Percentiles rank a stretch among this genome's conserved stretches.
These are phyloP conservation scores for Pygoscelis antarcticus DNA, from an alignment of 2,113 vertebrate genomes.

Conservation along the genomic window DNA sequence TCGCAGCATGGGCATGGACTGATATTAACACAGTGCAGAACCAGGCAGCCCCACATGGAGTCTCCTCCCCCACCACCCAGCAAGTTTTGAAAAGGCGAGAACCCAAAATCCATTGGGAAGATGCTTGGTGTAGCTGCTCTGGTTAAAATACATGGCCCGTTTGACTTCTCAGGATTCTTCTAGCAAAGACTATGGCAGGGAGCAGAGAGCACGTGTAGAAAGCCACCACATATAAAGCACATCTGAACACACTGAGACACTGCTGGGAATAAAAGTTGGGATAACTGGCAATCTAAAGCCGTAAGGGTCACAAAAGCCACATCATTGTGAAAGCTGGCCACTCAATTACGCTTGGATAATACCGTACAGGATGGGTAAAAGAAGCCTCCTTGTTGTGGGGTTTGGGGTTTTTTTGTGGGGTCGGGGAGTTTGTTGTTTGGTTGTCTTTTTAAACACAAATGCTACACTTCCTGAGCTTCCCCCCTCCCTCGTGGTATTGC, in stretches of 20 bases:
- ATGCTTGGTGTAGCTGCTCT: background rate
- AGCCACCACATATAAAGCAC: background rate
- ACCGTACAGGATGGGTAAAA: background rate
- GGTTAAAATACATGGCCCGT: background rate
- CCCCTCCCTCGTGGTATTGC: accelerated
- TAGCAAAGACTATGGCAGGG: background rate
- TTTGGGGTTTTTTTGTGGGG: background rate
- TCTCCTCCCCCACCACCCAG: background rate
- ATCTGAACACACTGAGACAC: background rate
- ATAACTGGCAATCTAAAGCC: background rate
- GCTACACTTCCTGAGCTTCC: background rate
- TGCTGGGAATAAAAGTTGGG: background rate
- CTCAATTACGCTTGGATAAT: background rate
- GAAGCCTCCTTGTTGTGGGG: background rate
- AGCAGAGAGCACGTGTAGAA: background rate
- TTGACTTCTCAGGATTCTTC: background rate
- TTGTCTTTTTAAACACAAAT: background rate
- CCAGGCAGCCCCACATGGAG: background rate
- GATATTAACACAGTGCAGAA: background rate
- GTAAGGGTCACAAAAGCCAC: background rate
- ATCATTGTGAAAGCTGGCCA: background rate
- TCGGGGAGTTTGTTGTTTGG: background rate
- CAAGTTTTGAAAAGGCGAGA: background rate
- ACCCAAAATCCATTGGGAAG: background rate
- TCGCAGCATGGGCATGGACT: accelerated